Conservation (phyloP, 1,140 invertebrate genomes). For the Trissolcus basalis region DNA sequence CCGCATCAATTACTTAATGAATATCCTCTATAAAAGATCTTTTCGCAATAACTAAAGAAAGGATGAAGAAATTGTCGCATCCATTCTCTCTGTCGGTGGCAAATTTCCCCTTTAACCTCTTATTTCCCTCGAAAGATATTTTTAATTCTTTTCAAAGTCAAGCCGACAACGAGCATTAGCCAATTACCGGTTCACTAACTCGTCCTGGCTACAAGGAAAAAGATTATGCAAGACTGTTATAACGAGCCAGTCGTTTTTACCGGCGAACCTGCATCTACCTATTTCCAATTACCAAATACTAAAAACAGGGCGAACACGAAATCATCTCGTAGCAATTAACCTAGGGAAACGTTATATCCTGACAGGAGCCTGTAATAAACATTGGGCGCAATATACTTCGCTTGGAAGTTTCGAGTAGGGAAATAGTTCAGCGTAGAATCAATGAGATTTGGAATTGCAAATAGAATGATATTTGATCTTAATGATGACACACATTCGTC, state of each 20-base stretch:
- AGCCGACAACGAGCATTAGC: constrained; percentile 48
- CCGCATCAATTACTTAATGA: too few species aligned
- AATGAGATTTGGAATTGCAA: constrained; percentile 32
- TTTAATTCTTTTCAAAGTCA: constrained; percentile 64
- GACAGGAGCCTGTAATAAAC: constrained; percentile 43
- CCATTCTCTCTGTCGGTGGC: constrained; percentile 3
- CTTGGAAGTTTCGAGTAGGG: constrained; percentile 24
- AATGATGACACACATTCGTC: constrained; percentile 31
- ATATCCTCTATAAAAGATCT: too few species aligned
- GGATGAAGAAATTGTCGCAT: too few species aligned
- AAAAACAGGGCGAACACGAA: constrained; percentile 49
- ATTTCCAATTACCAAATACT: constrained; percentile 50
- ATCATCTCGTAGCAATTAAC: constrained; percentile 55
- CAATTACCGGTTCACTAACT: constrained; percentile 55
- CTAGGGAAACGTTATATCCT: constrained; percentile 58
- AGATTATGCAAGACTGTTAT: constrained; percentile 53
- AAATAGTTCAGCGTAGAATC: constrained; percentile 40
- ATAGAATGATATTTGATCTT: constrained; percentile 30
- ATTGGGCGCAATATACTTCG: constrained; percentile 33
- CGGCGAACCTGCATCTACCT: constrained; percentile 36
- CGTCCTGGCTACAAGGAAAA: constrained; percentile 37
- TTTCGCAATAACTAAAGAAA: too few species aligned
- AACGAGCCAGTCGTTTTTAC: constrained; percentile 54
- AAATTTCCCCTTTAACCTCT: constrained; percentile 35
- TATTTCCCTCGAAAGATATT: constrained; percentile 51